phyloP scores from a whole-genome alignment of 2,113 vertebrate genomes.

The Eulemur rufifrons region DNA sequence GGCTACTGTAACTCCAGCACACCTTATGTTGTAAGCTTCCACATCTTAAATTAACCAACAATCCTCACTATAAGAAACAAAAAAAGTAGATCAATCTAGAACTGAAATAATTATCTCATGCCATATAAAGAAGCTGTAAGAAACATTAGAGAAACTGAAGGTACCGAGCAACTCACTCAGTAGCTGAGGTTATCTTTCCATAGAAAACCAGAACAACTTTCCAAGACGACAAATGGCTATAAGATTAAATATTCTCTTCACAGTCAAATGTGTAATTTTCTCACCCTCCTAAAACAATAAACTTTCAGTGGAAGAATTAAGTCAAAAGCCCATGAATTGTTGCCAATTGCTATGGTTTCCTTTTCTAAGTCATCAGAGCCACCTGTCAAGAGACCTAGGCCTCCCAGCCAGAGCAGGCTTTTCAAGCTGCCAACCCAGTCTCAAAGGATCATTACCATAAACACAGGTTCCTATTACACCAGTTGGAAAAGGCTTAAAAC shows the following conservation, averaged over 20 bases:
- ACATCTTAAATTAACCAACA: background rate
- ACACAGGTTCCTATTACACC: background rate
- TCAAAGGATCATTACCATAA: background rate
- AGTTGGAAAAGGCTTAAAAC: background rate
- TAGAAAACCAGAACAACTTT: slow-evolving; percentile 6
- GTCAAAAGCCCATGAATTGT: background rate
- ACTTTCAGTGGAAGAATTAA: slow-evolving; percentile 14
- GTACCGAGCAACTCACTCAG: background rate
- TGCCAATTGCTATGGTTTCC: background rate
- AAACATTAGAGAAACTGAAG: background rate
- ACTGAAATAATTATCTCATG: background rate
- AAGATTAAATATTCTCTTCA: background rate
- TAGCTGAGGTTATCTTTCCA: background rate
- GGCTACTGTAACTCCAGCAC: background rate
- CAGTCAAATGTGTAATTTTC: slow-evolving; percentile 8
- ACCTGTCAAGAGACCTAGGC: slow-evolving; percentile 21
- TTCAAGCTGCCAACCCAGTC: background rate
- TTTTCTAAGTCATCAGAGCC: slow-evolving; percentile 23
- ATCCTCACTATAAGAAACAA: background rate
- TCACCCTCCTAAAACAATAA: background rate
- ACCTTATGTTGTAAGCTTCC: background rate
- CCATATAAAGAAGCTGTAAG: background rate
- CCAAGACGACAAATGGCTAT: background rate
- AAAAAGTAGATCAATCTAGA: background rate
- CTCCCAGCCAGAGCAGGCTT: background rate